A percentile compares a stretch with the other conserved stretches of the same genome.
phyloP scores from a whole-genome alignment of 2,797 vertebrate species.

The Hydrophis major region DNA sequence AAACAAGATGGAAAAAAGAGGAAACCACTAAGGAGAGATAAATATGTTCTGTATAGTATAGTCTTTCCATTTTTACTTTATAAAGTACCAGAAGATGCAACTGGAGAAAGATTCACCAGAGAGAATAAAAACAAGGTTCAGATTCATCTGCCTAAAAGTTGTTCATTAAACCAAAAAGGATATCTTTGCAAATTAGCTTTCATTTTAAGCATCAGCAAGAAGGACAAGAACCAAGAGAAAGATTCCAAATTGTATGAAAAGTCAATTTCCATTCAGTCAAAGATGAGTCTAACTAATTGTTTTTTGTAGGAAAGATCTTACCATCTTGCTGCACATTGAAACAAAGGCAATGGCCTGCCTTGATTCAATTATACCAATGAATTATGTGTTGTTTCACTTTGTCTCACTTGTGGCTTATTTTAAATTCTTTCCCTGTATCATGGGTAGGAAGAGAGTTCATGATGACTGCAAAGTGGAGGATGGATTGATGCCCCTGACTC shows the following conservation, averaged over 20 bases:
- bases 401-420: neutral
- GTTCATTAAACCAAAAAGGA: constrained; percentile 38
- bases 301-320: neutral
- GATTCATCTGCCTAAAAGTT: constrained; percentile 31
- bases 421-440: neutral
- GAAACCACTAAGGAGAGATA: constrained; percentile 24
- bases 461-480: neutral
- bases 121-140: neutral
- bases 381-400: neutral
- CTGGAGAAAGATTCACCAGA: neutral
- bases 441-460: neutral
- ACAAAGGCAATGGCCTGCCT: neutral
- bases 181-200: neutral
- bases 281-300: too few relatives aligned
- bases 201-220: neutral
- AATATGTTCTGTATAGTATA: constrained; percentile 48
- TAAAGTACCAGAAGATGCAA: neutral
- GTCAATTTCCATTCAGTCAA: too few relatives aligned
- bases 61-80: neutral
- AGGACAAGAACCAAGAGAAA: neutral
- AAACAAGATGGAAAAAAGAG: constrained; percentile 30
- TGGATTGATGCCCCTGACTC: neutral
- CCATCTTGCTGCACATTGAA: neutral
- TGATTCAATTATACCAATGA: neutral
- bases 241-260: neutral